Evolutionary conservation across 2,888 invertebrate species (phyloP).

Genomic region (Cryptus viduatorius): DNA sequence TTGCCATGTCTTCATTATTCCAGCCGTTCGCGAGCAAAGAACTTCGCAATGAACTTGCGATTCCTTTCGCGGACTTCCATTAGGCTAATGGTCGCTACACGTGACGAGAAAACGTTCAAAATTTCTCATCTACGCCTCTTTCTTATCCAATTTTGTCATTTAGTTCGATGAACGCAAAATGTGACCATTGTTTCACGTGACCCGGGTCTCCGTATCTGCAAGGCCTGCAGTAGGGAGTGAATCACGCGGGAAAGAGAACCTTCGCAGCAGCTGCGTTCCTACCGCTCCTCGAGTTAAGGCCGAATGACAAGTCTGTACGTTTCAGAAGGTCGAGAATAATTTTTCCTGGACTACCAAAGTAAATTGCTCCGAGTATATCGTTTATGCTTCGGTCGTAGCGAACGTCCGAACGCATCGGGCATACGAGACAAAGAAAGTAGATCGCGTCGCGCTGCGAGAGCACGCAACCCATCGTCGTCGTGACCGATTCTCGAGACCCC

Average conservation of each 20-base stretch:
- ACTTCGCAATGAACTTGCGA: background rate
- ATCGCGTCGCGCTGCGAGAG: background rate
- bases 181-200: background rate
- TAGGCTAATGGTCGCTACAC: no score
- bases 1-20: background rate
- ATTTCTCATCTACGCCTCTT: no score
- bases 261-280: constrained; percentile 8
- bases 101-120: no score
- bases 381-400: background rate
- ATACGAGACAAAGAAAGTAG: constrained; percentile 36
- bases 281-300: constrained; percentile 24
- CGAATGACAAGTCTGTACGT: constrained; percentile 32
- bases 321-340: constrained; percentile 50
- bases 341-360: constrained; percentile 13
- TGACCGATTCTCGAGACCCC: constrained; percentile 20
- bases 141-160: no score
- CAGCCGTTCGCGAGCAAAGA: background rate
- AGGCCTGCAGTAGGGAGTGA: background rate
- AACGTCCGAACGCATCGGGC: background rate
- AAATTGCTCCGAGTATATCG: background rate
- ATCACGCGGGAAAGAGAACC: constrained; percentile 43
- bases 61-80: background rate
- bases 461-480: constrained; percentile 33
- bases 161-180: background rate
- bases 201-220: background rate